These are phyloP conservation scores for Cheumatopsyche charites DNA, from an alignment of 1,140 invertebrate species.

Conservation along the genomic window DNA sequence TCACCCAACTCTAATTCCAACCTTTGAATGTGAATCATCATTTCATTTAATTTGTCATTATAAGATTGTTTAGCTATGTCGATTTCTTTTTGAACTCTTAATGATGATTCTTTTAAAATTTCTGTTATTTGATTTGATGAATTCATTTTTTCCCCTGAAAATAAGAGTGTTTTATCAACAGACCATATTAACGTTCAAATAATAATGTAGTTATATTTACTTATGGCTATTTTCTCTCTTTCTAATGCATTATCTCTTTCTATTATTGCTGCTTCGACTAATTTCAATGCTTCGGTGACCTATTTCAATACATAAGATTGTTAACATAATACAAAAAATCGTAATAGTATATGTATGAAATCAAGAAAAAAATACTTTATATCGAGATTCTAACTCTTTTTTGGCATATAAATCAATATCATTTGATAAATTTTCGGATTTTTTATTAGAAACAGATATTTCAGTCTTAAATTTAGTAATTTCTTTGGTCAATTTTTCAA, in stretches of 20 bases:
- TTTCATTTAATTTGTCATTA: slow-evolving; percentile 60
- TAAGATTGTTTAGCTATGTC: slow-evolving; percentile 57
- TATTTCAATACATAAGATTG: slow-evolving; percentile 51
- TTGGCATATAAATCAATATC: slow-evolving; percentile 41
- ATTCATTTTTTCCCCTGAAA: slow-evolving; percentile 52
- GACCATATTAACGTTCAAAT: neutral
- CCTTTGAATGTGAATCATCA: slow-evolving; percentile 58
- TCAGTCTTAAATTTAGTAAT: slow-evolving; percentile 45
- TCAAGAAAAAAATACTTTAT: slow-evolving; percentile 36
- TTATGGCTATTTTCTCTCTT: slow-evolving; percentile 49
- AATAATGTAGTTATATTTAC: slow-evolving; percentile 27
- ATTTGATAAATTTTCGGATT: slow-evolving; percentile 41
- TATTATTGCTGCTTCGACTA: slow-evolving; percentile 59
- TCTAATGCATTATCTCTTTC: slow-evolving; percentile 57
- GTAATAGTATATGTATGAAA: too few relatives aligned
- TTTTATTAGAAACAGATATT: slow-evolving; percentile 34
- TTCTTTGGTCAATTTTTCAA: slow-evolving; percentile 50
- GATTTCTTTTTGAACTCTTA: slow-evolving; percentile 52
- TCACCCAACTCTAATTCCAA: slow-evolving; percentile 58
- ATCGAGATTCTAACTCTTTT: slow-evolving; percentile 44
- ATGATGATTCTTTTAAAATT: slow-evolving; percentile 52
- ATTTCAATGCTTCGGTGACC: slow-evolving; percentile 59
- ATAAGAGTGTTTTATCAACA: slow-evolving; percentile 18
- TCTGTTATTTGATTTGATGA: slow-evolving; percentile 51
- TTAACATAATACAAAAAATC: slow-evolving; percentile 48